A percentile compares a stretch with the other conserved stretches of the same genome.
Evolutionary conservation across 2,888 invertebrate species (phyloP).

Genomic region (Apamea crenata): DNA sequence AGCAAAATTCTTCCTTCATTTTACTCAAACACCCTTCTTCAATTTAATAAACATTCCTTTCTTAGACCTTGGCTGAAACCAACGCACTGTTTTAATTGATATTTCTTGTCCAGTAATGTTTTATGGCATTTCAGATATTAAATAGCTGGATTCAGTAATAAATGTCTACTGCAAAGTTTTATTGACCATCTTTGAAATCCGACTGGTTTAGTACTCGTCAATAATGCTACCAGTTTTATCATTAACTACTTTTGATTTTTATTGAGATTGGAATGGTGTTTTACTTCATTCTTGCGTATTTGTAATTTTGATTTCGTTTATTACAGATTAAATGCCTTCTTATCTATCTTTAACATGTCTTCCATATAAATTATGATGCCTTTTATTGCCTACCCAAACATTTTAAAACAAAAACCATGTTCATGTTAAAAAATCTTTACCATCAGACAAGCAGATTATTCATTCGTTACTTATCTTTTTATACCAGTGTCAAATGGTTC

Average conservation of each 20-base stretch:
- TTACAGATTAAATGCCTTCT: neutral
- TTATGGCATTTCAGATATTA: conserved; percentile 63
- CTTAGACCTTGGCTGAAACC: conserved; percentile 45
- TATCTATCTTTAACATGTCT: neutral
- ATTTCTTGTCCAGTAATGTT: conserved; percentile 59
- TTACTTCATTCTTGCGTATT: conserved; percentile 19
- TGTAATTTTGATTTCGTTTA: conserved; percentile 11
- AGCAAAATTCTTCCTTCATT: conserved; percentile 33
- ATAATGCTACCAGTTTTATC: conserved; percentile 54
- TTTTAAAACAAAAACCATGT: conserved; percentile 47
- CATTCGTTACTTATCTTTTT: conserved; percentile 52
- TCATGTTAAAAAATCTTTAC: conserved; percentile 43
- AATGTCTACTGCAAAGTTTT: conserved; percentile 66
- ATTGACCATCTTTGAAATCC: conserved; percentile 57
- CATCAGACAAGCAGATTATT: conserved; percentile 48
- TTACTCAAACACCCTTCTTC: conserved; percentile 34
- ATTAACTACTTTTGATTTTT: conserved; percentile 23
- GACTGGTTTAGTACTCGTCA: conserved; percentile 45
- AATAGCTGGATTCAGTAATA: conserved; percentile 64
- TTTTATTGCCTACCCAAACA: conserved; percentile 24
- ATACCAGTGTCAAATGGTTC: conserved; percentile 43
- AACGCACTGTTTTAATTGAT: conserved; percentile 63
- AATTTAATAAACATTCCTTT: conserved; percentile 59
- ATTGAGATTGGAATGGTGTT: conserved; percentile 19
- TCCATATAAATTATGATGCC: conserved; percentile 6